Evolutionary conservation across 1,140 invertebrate genomes (phyloP), one percentile per base, ranked within the genome.

Genomic region (Nasonia giraulti): DNA sequence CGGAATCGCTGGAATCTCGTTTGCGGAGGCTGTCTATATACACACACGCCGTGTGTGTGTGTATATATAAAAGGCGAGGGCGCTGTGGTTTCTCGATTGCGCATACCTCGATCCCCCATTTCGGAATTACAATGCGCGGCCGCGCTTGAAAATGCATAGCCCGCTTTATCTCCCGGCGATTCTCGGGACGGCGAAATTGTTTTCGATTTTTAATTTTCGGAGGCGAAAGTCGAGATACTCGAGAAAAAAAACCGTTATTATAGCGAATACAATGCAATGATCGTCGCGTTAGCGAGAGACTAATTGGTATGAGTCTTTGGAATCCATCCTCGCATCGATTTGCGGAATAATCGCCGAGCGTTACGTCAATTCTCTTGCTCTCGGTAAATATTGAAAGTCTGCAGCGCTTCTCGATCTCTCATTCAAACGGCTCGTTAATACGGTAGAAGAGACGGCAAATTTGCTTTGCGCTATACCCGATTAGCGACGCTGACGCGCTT

Each of bases 1-100:
- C 37, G 47, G 77, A 80, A 84, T 84, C 83, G 69, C 69, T 78
- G 77, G 83, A 84, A 84, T 84, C 77, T 80, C 77, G 77, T 84
- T 84, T 80, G 76, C 77, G 44, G 44, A 47, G 66, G 27, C 82
- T 84, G 55, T n/a, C 14, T 50, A 47, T 12, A 14, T 17, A 14
- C 17, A 55, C 17, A 20, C 17, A 5, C 17, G 12, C 17, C 17
- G 12, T 20, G 12, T 50, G 17, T 55, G 17, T 62, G 17, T 62
- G 1, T 20, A n/a, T 20, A 62, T 62, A 62, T 71, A 73, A 62
- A 78, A 84, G 75, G 66, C 62, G 37, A 68, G 27, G 10, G 69
- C 14, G 33, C 33, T 62, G 62, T 47, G 62, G 62, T 50, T 78
- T 84, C 55, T 68, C 73, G 81, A 75, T 83, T 74, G 55, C 55